Evolutionary conservation across 2,888 invertebrate genomes (phyloP).

Genomic region (Leptopterna dolabrata): DNA sequence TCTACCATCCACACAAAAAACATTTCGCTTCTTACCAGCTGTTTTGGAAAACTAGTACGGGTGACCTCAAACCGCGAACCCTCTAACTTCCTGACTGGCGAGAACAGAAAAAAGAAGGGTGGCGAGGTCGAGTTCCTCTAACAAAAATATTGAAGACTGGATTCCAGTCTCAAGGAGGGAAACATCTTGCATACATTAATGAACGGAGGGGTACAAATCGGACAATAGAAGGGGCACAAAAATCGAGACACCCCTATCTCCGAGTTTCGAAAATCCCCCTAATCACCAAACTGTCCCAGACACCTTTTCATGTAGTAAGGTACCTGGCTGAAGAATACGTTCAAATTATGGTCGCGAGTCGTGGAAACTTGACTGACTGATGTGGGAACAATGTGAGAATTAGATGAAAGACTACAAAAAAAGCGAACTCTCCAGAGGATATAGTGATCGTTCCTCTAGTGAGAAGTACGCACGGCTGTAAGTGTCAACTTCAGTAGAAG

Average conservation of each 20-base stretch:
- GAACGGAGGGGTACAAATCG: background rate
- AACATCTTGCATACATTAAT: constrained; percentile 20
- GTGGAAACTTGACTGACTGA: constrained; percentile 18
- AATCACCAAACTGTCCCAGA: constrained; percentile 20
- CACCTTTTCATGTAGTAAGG: background rate
- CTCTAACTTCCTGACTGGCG: constrained; percentile 17
- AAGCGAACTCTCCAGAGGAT: background rate
- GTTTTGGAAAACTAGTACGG: background rate
- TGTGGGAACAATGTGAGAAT: background rate
- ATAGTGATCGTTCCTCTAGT: background rate
- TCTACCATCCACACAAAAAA: background rate
- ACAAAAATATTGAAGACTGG: background rate
- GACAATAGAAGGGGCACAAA: background rate
- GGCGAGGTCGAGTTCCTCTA: background rate
- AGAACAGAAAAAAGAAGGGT: background rate
- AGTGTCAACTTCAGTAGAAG: too few relatives aligned
- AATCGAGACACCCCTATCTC: constrained; percentile 18
- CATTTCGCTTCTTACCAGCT: background rate
- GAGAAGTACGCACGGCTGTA: too few relatives aligned
- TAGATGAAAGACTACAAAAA: background rate
- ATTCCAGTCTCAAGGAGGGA: constrained; percentile 4
- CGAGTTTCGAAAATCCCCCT: constrained; percentile 13
- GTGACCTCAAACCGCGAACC: constrained; percentile 6
- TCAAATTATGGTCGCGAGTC: constrained; percentile 15
- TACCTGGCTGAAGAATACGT: background rate